Conservation (phyloP, 2,797 vertebrate genomes). For the Sphaeramia orbicularis region DNA sequence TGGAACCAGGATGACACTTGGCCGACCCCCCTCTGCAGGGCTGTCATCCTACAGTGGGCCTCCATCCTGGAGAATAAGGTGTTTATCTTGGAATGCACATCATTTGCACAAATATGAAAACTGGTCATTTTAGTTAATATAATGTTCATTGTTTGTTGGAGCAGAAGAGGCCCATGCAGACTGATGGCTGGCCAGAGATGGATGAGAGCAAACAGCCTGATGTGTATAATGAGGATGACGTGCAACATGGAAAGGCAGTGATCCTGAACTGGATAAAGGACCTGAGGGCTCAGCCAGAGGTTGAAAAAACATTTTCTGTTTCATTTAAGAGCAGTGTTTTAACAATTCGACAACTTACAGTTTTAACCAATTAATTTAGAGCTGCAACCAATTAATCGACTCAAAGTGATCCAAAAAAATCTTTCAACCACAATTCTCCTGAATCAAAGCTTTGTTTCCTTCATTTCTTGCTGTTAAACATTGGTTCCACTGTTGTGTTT, state of each 20-base stretch:
- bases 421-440: too few relatives aligned
- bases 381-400: too few relatives aligned
- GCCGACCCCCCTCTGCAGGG: conserved; percentile 79
- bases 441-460: too few relatives aligned
- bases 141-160: conserved; percentile 18
- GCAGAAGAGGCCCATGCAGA: conserved; percentile 83
- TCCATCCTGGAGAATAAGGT: conserved; percentile 85
- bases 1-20: conserved; percentile 82
- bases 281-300: conserved; percentile 85
- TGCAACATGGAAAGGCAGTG: conserved; percentile 73
- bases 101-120: background rate
- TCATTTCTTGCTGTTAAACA: too few relatives aligned
- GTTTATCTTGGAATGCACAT: conserved; percentile 2
- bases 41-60: conserved; percentile 83
- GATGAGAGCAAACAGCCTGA: conserved; percentile 61
- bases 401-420: too few relatives aligned
- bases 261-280: conserved; percentile 84
- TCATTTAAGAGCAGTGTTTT: too few relatives aligned
- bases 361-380: too few relatives aligned
- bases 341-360: too few relatives aligned
- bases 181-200: conserved; percentile 81
- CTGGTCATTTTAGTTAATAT: background rate
- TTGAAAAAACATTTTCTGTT: conserved; percentile 26
- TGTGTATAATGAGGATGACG: conserved; percentile 64
- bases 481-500: too few relatives aligned